Evolutionary conservation across 2,888 invertebrate genomes (phyloP), one percentile per base, ranked within the genome.

Genomic region (Drosophila crucigera): DNA sequence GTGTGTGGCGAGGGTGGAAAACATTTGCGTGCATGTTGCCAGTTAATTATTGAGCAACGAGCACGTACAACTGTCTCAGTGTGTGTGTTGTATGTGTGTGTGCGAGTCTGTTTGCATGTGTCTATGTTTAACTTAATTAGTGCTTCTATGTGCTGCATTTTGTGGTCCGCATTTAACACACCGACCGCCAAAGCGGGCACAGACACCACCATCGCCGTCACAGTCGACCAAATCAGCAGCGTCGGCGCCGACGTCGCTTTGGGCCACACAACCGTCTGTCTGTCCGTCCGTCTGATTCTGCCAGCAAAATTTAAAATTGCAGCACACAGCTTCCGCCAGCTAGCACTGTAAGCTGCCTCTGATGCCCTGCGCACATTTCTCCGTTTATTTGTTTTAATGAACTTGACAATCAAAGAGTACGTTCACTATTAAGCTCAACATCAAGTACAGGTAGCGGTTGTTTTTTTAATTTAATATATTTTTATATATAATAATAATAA

Each of bases 91-190:
- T 68, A 47, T 71, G 58, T 64, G 59, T 74, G 68, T 75, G 54
- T 63, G 50, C 33, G 43, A 76, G 76, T 79, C 75, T 83, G 89
- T 86, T 84, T 87, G 85, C 84, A 73, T 82, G 83, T 85, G 85
- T 89, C 88, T 87, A 82, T 88, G 83, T 82, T 88, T 89, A 88
- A 90, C 90, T 88, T 89, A 90, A 88, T 88, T 88, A 88, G 87
- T 81, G 89, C 89, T 79, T 74, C 81, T 89, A 76, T 80, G 85
- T 73, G 63, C 79, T 88, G 86, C 83, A 85, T 89, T 86, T 82
- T 88, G 90, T 73, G 87, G 87, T 87, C 71, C 83, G 79, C 83
- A 84, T 87, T 89, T 84, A 88, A 87, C 85, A 83, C 90, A 81
- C 64, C 72, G 78, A 80, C 68, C 82, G 74, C 80, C 77, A 81